Evolutionary conservation across 2,888 invertebrate genomes (phyloP).

Genomic region (Hyppa rectilinea): DNA sequence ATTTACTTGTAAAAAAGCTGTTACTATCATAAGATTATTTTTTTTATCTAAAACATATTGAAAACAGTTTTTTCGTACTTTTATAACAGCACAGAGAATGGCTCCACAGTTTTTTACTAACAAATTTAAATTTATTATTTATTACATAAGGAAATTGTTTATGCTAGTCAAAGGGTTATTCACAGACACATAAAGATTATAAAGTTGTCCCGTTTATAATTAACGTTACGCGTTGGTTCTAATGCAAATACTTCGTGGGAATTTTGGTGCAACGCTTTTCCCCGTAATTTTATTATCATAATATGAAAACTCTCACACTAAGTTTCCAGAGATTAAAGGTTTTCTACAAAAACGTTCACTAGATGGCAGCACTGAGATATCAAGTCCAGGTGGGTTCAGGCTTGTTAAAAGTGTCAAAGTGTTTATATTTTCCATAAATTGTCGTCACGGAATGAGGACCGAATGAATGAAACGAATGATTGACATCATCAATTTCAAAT

Average conservation of each 20-base stretch:
- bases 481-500: background rate
- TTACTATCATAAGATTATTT: too few relatives aligned
- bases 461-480: background rate
- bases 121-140: too few relatives aligned
- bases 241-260: background rate
- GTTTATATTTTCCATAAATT: background rate
- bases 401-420: background rate
- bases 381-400: too few relatives aligned
- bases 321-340: background rate
- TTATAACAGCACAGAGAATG: too few relatives aligned
- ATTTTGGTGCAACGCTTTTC: conserved; percentile 27
- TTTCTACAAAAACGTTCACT: too few relatives aligned
- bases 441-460: background rate
- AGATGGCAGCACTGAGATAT: background rate
- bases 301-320: conserved; percentile 15
- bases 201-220: conserved; percentile 11
- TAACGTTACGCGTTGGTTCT: conserved; percentile 6
- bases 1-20: too few relatives aligned
- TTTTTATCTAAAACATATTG: too few relatives aligned
- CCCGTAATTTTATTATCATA: conserved; percentile 21
- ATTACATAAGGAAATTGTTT: conserved; percentile 4
- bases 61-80: too few relatives aligned
- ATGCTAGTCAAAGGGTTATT: background rate
- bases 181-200: background rate
- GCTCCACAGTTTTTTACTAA: too few relatives aligned